phyloP scores from a whole-genome alignment of 2,113 vertebrate species.

The Oenanthe oenanthe region DNA sequence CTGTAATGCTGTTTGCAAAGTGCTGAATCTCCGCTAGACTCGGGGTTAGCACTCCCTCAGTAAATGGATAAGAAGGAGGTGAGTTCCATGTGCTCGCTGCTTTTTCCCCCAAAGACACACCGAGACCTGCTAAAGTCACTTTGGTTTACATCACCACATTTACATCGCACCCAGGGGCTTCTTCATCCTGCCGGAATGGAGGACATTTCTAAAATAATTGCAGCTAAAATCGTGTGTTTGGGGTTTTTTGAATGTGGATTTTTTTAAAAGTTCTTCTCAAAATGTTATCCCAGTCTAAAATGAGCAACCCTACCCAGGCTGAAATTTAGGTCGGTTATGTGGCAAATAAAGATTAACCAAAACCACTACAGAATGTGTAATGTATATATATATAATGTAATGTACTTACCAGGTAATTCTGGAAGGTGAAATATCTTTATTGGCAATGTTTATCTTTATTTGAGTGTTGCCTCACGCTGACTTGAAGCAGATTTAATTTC shows the following conservation, averaged over 20 bases:
- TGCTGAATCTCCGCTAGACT: slow-evolving; percentile 12
- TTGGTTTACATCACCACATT: not conserved
- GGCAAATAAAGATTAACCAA: not conserved
- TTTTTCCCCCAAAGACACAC: slow-evolving; percentile 37
- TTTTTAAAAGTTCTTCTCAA: not conserved
- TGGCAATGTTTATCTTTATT: not conserved
- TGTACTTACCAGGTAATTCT: not conserved
- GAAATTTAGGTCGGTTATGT: not conserved
- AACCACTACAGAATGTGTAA: not conserved
- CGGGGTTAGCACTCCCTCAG: slow-evolving; percentile 27
- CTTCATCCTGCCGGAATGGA: not conserved
- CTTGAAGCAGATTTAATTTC: not conserved
- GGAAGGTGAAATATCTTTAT: not conserved
- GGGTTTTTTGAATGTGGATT: not conserved
- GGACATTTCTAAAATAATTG: not conserved
- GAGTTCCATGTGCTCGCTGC: not conserved
- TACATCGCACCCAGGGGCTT: not conserved
- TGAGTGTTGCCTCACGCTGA: not conserved
- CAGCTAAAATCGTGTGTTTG: not conserved
- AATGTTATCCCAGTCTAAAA: not conserved
- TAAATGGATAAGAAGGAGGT: not conserved
- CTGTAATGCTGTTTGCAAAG: not conserved
- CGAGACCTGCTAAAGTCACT: not conserved
- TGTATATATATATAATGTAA: not conserved
- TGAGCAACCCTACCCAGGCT: not conserved